Evolutionary conservation across 2,797 vertebrate genomes (phyloP).

Genomic region (Lophotriccus pileatus): DNA sequence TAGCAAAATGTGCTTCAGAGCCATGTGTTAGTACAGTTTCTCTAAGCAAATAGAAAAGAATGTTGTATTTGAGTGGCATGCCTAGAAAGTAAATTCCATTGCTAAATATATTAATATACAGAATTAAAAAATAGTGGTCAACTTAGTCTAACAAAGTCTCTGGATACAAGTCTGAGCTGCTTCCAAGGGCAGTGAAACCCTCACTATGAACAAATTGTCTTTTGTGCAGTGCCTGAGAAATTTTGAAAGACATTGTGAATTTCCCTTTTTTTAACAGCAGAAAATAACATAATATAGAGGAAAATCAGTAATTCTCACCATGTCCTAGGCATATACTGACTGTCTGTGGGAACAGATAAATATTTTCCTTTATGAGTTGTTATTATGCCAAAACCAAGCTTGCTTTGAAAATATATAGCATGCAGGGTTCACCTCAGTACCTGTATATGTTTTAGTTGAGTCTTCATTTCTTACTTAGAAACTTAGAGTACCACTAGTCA

Average conservation of each 20-base stretch:
- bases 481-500: accelerated
- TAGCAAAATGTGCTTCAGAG: not conserved
- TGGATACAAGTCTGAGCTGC: not conserved
- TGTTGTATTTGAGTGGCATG: not conserved
- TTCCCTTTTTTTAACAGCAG: not conserved
- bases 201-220: not conserved
- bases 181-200: not conserved
- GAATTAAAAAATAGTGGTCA: not conserved
- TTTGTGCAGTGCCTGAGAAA: not conserved
- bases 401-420: not conserved
- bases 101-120: not conserved
- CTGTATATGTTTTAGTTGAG: not conserved
- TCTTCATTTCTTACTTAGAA: not conserved
- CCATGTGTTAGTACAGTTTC: not conserved
- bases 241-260: not conserved
- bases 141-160: not conserved
- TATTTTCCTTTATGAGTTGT: not conserved
- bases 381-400: not conserved
- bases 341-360: not conserved
- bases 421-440: not conserved
- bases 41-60: not conserved
- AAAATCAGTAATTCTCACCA: not conserved
- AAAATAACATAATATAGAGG: not conserved
- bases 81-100: not conserved
- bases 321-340: not conserved